These are phyloP conservation scores for Oxyteleia sp. DNA, from an alignment of 2,888 invertebrate species.

Conservation along the genomic window DNA sequence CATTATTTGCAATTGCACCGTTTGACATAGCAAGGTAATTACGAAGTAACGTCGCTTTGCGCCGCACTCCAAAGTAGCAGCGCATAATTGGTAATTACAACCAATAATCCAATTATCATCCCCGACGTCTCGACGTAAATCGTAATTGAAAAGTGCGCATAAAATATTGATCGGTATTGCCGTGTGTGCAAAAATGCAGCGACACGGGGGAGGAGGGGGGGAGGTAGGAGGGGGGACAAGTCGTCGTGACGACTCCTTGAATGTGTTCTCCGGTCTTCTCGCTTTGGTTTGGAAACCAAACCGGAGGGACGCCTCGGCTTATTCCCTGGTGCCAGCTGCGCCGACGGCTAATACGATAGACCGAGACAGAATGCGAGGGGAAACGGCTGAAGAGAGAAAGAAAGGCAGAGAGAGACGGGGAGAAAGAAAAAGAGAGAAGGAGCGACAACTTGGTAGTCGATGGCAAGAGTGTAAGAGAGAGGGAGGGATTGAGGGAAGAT, in stretches of 20 bases:
- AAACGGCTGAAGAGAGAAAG: conserved; percentile 58
- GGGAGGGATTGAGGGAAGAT: too few species aligned
- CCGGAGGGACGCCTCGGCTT: conserved; percentile 76
- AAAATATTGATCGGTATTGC: conserved; percentile 53
- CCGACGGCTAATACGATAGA: conserved; percentile 70
- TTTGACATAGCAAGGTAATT: too few species aligned
- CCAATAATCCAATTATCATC: conserved; percentile 14
- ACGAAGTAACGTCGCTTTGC: too few species aligned
- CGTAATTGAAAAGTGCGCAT: conserved; percentile 19
- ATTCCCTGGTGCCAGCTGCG: conserved; percentile 81
- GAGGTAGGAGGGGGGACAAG: too few species aligned
- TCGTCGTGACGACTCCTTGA: conserved; percentile 52
- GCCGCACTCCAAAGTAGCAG: neutral
- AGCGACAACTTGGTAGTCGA: too few species aligned
- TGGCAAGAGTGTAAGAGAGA: too few species aligned
- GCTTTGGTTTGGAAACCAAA: conserved; percentile 57
- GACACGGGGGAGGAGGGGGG: conserved; percentile 32
- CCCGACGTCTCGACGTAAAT: neutral
- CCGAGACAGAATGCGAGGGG: conserved; percentile 49
- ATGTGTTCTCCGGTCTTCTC: conserved; percentile 68
- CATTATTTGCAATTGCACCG: too few species aligned
- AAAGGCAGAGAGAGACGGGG: conserved; percentile 28
- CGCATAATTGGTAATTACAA: neutral
- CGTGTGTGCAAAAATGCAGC: conserved; percentile 32
- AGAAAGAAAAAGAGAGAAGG: too few species aligned